Evolutionary conservation across 1,140 invertebrate species (phyloP).

Genomic region (Chrysopa pallens): DNA sequence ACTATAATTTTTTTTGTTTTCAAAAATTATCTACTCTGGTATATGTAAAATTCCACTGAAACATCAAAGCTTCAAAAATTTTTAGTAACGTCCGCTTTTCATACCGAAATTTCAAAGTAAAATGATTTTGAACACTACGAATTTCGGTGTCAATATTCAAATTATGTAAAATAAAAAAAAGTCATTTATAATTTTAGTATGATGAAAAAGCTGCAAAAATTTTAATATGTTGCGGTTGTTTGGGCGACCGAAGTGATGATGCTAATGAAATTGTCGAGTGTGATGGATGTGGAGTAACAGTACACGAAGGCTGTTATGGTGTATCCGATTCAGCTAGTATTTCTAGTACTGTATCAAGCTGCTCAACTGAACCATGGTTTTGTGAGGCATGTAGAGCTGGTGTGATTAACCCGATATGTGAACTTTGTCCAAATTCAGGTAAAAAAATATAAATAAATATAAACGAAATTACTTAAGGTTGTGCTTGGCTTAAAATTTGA

Average conservation of each 20-base stretch:
- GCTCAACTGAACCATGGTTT: slow-evolving; percentile 94
- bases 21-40: no score
- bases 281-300: slow-evolving; percentile 87
- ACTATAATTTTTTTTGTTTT: no score
- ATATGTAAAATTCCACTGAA: no score
- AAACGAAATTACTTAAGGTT: no score
- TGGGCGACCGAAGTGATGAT: slow-evolving; percentile 82
- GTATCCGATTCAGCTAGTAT: slow-evolving; percentile 82
- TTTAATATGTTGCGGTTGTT: slow-evolving; percentile 80
- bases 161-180: no score
- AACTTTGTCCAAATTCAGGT: slow-evolving; percentile 70
- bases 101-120: background rate
- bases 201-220: slow-evolving; percentile 19
- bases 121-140: no score
- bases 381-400: slow-evolving; percentile 95
- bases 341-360: slow-evolving; percentile 75
- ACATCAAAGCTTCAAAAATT: no score
- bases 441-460: slow-evolving; percentile 7
- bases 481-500: no score
- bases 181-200: background rate
- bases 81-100: no score
- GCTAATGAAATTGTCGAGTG: slow-evolving; percentile 94
- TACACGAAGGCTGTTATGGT: slow-evolving; percentile 96
- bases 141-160: no score
- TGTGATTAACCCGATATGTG: slow-evolving; percentile 65